A percentile compares a stretch with the other conserved stretches of the same genome.
Evolutionary conservation across 1,140 invertebrate genomes (phyloP).

Genomic region (Drosophila ironensis): DNA sequence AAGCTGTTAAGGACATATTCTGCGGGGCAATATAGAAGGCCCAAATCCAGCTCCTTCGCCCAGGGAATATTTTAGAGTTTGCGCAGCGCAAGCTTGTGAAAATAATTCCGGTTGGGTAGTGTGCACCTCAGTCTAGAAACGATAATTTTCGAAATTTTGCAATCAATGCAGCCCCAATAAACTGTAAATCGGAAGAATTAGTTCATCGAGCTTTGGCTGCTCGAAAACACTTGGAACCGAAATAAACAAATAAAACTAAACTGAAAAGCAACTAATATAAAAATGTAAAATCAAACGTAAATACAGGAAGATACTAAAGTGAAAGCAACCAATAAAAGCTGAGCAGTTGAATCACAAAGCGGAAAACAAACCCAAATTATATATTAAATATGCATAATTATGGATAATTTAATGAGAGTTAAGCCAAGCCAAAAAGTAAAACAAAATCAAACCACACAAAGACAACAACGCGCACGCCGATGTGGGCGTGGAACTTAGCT

Average conservation of each 20-base stretch:
- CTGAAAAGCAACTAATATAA: constrained; percentile 48
- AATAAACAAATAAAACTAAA: constrained; percentile 26
- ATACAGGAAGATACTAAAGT: constrained; percentile 61
- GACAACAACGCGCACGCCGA: constrained; percentile 46
- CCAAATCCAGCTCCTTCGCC: constrained; percentile 28
- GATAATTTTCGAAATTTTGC: constrained; percentile 7
- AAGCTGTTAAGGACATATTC: constrained; percentile 32
- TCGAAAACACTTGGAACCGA: constrained; percentile 23
- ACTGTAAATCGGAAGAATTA: constrained; percentile 60
- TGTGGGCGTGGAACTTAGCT: constrained; percentile 66
- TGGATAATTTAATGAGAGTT: constrained; percentile 59
- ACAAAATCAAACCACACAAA: constrained; percentile 68
- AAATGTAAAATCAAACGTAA: constrained; percentile 77
- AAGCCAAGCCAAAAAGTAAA: constrained; percentile 58
- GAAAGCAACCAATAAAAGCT: constrained; percentile 11
- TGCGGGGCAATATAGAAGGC: constrained; percentile 11
- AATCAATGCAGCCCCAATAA: constrained; percentile 31
- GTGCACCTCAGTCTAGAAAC: constrained; percentile 17
- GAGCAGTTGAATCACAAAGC: constrained; percentile 29
- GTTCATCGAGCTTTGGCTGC: constrained; percentile 28
- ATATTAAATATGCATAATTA: constrained; percentile 64
- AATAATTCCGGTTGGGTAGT: background rate
- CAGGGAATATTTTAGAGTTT: constrained; percentile 46
- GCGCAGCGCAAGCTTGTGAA: constrained; percentile 2
- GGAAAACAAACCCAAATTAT: constrained; percentile 32